These are phyloP conservation scores for Chondrilla cf. caribensis DNA, from an alignment of 37 sponge, comb jelly and placozoan species.

Conservation along the genomic window DNA sequence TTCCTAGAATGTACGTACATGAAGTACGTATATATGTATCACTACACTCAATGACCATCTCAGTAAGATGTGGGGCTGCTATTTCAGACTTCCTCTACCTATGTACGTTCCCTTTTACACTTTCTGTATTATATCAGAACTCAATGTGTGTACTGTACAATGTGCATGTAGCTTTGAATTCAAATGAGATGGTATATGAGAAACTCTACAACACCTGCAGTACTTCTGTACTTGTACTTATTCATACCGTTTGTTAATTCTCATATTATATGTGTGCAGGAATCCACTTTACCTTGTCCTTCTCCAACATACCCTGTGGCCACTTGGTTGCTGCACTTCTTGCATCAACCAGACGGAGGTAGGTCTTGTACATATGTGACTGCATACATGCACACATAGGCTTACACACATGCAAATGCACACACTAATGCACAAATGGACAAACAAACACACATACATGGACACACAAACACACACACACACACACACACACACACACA, in stretches of 20 bases:
- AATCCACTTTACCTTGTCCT: not conserved
- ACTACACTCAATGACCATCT: no score
- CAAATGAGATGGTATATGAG: no score
- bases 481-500: conserved; percentile 29
- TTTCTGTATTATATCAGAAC: no score
- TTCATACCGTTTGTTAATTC: not conserved
- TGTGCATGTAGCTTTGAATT: no score
- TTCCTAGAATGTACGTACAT: no score
- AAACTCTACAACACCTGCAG: no score
- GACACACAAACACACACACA: conserved; percentile 35
- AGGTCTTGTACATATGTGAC: not conserved
- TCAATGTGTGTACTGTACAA: no score
- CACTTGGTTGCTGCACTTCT: not conserved
- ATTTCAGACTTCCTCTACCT: no score
- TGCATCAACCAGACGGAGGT: not conserved
- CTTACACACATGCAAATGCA: not conserved
- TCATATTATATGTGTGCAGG: not conserved
- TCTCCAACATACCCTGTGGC: not conserved
- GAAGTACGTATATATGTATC: no score
- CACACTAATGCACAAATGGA: not conserved
- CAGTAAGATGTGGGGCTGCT: no score
- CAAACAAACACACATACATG: conserved; percentile 29
- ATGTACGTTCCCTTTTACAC: no score
- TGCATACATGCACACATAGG: not conserved
- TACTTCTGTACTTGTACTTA: not conserved